Conservation (phyloP, 2,888 invertebrate genomes). For the Brenthis ino region DNA sequence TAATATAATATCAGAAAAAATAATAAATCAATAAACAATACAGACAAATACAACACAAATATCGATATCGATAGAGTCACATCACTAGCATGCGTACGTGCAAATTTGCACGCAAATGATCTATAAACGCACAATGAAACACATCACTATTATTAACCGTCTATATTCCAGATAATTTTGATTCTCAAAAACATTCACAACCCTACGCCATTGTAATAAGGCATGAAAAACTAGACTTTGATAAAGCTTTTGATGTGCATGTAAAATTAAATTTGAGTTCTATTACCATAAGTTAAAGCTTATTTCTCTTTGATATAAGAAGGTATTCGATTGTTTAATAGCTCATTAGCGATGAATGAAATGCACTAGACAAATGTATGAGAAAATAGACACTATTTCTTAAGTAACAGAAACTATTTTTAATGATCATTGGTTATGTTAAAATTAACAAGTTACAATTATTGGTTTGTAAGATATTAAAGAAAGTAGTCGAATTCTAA, state of each 20-base stretch:
- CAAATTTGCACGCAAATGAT: conserved; percentile 53
- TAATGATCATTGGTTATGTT: neutral
- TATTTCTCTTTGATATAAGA: neutral
- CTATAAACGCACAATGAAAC: conserved; percentile 47
- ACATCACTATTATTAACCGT: conserved; percentile 40
- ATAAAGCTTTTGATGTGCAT: neutral
- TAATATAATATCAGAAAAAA: no score
- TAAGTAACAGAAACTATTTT: neutral
- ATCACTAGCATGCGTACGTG: conserved; percentile 60
- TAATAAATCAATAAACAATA: no score
- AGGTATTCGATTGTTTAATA: conserved; percentile 12
- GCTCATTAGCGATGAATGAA: conserved; percentile 21
- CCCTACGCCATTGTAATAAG: conserved; percentile 12
- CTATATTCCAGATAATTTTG: conserved; percentile 2
- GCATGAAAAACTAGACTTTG: conserved; percentile 4
- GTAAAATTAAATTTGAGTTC: conserved; percentile 16
- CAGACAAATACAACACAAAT: neutral
- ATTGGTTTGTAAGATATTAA: neutral
- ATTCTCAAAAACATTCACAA: neutral
- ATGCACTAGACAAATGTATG: neutral
- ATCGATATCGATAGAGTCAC: conserved; percentile 36
- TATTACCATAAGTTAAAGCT: conserved; percentile 1
- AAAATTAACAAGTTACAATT: neutral
- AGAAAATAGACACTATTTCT: conserved; percentile 1
- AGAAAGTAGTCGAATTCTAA: neutral